phyloP scores from a whole-genome alignment of 2,113 vertebrate genomes.

The Fulica atra region DNA sequence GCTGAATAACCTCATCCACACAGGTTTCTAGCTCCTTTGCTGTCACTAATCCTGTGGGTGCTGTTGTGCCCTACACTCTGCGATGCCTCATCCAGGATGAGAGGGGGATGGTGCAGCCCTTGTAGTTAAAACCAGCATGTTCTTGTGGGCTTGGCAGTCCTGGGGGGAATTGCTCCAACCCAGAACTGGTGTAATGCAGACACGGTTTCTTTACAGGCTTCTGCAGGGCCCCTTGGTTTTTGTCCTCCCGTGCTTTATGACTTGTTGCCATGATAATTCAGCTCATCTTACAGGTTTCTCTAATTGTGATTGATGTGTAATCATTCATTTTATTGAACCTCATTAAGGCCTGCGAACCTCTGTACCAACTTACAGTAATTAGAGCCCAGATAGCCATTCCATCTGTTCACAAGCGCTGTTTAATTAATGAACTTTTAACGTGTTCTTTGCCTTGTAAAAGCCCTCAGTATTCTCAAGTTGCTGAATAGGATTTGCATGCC shows the following conservation, averaged over 20 bases:
- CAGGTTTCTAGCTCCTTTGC: neutral
- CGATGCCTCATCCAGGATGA: neutral
- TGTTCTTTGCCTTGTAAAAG: slow-evolving; percentile 82
- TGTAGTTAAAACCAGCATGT: rapidly evolving
- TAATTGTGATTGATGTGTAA: slow-evolving; percentile 83
- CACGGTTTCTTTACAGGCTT: neutral
- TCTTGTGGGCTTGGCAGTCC: neutral
- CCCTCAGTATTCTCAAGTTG: slow-evolving; percentile 84
- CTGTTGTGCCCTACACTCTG: neutral
- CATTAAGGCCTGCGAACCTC: slow-evolving; percentile 82
- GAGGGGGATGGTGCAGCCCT: neutral
- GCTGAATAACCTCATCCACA: neutral
- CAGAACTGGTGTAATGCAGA: neutral
- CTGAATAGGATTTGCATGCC: slow-evolving; percentile 83
- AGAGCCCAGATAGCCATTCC: slow-evolving; percentile 92
- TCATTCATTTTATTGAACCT: slow-evolving; percentile 84
- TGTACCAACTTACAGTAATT: slow-evolving; percentile 89
- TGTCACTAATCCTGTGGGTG: neutral
- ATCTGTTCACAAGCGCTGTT: slow-evolving; percentile 93
- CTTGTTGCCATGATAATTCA: slow-evolving; percentile 76
- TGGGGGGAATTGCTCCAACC: neutral
- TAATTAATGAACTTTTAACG: slow-evolving; percentile 98
- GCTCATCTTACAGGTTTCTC: slow-evolving; percentile 75
- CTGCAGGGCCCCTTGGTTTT: slow-evolving; percentile 24
- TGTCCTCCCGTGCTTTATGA: slow-evolving; percentile 74